Evolutionary conservation across 1,140 invertebrate species (phyloP).

Genomic region (Artemia franciscana): DNA sequence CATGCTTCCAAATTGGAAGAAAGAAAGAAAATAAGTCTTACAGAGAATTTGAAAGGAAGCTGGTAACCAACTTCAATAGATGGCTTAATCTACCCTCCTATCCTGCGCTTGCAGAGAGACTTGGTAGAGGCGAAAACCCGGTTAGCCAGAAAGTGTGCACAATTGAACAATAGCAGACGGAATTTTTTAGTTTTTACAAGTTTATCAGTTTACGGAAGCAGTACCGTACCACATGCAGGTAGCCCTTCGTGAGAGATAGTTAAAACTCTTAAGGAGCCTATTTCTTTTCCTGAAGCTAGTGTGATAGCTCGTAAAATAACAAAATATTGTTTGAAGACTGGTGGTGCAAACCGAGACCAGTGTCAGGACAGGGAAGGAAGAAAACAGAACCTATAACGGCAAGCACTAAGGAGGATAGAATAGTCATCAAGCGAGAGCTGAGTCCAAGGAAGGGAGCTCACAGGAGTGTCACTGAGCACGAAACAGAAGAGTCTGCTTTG

Average conservation of each 20-base stretch:
- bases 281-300: neutral
- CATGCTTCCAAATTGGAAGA: neutral
- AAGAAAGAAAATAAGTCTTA: neutral
- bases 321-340: no score
- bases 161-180: neutral
- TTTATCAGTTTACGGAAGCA: neutral
- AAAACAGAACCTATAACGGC: no score
- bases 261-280: neutral
- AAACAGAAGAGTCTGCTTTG: neutral
- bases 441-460: neutral
- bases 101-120: neutral
- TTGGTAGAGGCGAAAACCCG: neutral
- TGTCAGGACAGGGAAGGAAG: no score
- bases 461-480: neutral
- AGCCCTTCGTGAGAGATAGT: neutral
- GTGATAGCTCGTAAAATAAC: no score
- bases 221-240: neutral
- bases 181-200: neutral
- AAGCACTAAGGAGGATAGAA: no score
- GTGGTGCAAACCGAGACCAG: no score
- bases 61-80: neutral
- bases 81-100: neutral
- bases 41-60: neutral
- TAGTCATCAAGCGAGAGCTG: no score
- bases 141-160: neutral